phyloP scores from a whole-genome alignment of 2,888 invertebrate genomes.

The Flexamia atlantica region DNA sequence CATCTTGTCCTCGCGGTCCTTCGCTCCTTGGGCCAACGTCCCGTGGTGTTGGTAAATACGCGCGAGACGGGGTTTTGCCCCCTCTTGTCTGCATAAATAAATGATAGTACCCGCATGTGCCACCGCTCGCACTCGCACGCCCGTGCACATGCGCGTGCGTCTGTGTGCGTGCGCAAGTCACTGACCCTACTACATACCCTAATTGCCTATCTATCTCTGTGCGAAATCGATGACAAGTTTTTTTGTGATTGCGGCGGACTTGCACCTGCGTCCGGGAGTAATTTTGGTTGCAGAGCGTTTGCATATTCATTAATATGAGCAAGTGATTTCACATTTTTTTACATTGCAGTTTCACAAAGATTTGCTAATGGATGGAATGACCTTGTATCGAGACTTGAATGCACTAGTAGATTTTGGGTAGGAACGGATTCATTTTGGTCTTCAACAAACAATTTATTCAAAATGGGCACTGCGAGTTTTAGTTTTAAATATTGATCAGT shows the following conservation, averaged over 20 bases:
- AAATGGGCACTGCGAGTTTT: too few relatives aligned
- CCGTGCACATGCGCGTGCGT: not conserved
- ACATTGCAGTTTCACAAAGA: too few relatives aligned
- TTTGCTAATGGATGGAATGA: too few relatives aligned
- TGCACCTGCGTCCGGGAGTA: not conserved
- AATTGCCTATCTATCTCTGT: constrained; percentile 1
- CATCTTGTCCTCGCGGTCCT: not conserved
- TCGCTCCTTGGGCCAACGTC: not conserved
- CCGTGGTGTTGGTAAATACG: not conserved
- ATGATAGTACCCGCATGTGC: constrained; percentile 14
- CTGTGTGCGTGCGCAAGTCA: not conserved
- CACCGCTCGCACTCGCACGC: not conserved
- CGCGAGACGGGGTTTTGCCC: not conserved
- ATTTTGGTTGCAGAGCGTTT: not conserved
- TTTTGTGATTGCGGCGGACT: not conserved
- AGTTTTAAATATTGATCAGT: too few relatives aligned
- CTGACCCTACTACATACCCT: not conserved
- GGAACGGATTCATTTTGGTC: too few relatives aligned
- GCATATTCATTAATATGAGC: not conserved
- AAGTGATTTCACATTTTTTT: too few relatives aligned
- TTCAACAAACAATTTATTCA: too few relatives aligned
- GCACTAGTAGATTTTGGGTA: too few relatives aligned
- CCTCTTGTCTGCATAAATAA: not conserved
- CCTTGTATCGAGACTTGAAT: too few relatives aligned
- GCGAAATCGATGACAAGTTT: constrained; percentile 20